Conservation (phyloP, 2,797 vertebrate genomes). For the Sebastes steindachneri region DNA sequence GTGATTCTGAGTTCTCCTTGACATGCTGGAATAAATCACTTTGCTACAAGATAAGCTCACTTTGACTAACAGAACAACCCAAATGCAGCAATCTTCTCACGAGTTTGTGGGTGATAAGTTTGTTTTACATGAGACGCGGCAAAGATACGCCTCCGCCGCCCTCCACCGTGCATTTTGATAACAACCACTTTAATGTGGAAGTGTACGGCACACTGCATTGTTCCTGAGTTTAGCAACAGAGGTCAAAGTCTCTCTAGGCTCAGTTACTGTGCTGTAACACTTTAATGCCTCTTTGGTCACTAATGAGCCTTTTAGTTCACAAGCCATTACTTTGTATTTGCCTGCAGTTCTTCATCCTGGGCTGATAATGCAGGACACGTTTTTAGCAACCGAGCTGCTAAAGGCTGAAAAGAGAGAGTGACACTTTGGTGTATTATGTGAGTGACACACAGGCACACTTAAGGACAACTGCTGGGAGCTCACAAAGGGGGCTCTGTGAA, state of each 20-base stretch:
- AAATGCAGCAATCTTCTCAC: constrained; percentile 17
- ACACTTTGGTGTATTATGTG: background rate
- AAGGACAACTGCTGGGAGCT: background rate
- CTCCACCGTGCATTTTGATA: constrained; percentile 4
- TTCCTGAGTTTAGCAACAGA: constrained; percentile 10
- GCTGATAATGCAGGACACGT: background rate
- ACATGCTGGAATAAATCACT: constrained; percentile 39
- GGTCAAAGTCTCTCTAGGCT: constrained; percentile 13
- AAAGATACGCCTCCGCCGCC: constrained; percentile 2
- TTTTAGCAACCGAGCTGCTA: constrained; percentile 9
- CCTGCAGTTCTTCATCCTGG: constrained; percentile 25
- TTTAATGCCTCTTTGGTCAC: constrained; percentile 39
- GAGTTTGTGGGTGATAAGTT: constrained; percentile 23
- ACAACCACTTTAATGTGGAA: constrained; percentile 1
- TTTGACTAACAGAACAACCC: constrained; percentile 19
- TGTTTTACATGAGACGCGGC: constrained; percentile 4
- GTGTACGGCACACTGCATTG: background rate
- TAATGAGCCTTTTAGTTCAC: constrained; percentile 37
- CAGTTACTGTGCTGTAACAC: constrained; percentile 5
- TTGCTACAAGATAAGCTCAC: constrained; percentile 27
- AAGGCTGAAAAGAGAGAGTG: background rate
- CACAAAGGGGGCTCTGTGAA: background rate
- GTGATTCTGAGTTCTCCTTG: constrained; percentile 32
- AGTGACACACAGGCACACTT: background rate
- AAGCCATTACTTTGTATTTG: constrained; percentile 28